Evolutionary conservation across 2,888 invertebrate species (phyloP).

Genomic region (Agrochola lychnidis): DNA sequence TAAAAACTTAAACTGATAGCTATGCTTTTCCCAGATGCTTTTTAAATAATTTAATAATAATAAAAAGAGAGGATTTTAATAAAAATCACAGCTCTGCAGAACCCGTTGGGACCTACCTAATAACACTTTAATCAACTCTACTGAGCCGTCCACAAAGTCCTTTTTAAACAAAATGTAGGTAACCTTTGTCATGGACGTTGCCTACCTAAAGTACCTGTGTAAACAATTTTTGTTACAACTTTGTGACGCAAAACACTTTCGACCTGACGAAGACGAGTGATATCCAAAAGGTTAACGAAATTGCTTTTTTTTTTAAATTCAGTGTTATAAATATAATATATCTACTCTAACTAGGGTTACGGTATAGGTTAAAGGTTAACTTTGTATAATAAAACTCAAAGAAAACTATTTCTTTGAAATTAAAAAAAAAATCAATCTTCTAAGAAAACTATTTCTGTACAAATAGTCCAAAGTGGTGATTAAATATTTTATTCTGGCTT

Average conservation of each 20-base stretch:
- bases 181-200: conserved; percentile 14
- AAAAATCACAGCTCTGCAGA: conserved; percentile 24
- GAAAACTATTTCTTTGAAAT: not conserved
- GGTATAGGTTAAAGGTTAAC: too few relatives aligned
- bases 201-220: conserved; percentile 15
- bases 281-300: conserved; percentile 1
- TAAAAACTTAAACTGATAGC: not conserved
- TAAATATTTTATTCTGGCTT: not conserved
- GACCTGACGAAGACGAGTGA: not conserved
- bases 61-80: too few relatives aligned
- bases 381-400: not conserved
- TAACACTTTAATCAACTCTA: conserved; percentile 35
- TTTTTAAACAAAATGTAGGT: conserved; percentile 29
- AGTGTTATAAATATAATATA: not conserved
- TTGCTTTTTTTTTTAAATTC: not conserved
- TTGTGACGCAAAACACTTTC: conserved; percentile 20
- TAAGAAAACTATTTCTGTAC: not conserved
- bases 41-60: too few relatives aligned
- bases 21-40: not conserved
- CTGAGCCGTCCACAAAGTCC: conserved; percentile 23
- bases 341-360: not conserved
- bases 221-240: conserved; percentile 26
- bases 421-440: too few relatives aligned
- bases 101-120: conserved; percentile 2
- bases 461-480: not conserved